Conservation (phyloP, 2,797 vertebrate species). For the Accipiter superciliosus region DNA sequence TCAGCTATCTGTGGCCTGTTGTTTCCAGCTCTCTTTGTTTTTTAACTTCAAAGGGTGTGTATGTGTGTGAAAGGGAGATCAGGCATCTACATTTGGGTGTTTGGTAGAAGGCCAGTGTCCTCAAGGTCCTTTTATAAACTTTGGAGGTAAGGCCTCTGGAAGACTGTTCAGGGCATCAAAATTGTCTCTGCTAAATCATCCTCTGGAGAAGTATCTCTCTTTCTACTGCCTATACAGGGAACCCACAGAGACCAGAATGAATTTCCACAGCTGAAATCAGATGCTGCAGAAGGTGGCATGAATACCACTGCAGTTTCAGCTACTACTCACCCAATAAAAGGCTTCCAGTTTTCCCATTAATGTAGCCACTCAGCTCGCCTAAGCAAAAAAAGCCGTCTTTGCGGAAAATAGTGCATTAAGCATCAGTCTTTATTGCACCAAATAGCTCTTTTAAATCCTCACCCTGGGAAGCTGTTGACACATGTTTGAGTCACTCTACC, state of each 20-base stretch:
- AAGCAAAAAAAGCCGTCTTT: background rate
- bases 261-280: background rate
- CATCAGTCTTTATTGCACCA: background rate
- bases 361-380: background rate
- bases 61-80: background rate
- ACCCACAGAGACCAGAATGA: background rate
- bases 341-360: background rate
- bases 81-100: background rate
- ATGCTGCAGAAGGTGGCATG: background rate
- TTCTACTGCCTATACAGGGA: background rate
- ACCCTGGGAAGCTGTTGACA: constrained; percentile 40
- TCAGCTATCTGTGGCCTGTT: background rate
- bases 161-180: background rate
- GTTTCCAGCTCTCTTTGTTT: background rate
- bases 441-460: constrained; percentile 39
- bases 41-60: background rate
- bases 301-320: background rate
- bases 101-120: background rate
- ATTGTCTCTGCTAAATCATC: background rate
- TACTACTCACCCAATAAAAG: background rate
- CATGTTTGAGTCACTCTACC: constrained; percentile 13
- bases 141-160: background rate
- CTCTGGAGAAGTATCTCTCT: background rate
- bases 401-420: background rate
- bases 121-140: background rate